These are phyloP conservation scores for Drosophila siamana DNA, from an alignment of 2,888 invertebrate species.

Conservation along the genomic window DNA sequence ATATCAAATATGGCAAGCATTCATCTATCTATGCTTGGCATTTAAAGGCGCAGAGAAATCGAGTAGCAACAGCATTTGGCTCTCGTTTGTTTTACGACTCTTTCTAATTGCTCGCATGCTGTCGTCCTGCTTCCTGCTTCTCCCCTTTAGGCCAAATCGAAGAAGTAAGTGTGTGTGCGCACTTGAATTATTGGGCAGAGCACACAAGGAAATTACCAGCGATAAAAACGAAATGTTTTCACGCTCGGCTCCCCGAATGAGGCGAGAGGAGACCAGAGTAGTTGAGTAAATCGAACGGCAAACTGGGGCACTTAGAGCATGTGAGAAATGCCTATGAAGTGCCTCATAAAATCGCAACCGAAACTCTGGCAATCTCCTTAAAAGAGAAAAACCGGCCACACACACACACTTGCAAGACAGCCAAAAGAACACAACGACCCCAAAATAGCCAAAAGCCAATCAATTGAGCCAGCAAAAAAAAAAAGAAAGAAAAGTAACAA, in stretches of 20 bases:
- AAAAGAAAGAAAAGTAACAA: too few species aligned
- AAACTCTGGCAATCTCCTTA: slow-evolving; percentile 17
- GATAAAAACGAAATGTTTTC: slow-evolving; percentile 58
- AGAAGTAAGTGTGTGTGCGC: slow-evolving; percentile 16
- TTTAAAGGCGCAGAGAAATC: background rate
- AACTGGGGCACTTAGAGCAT: slow-evolving; percentile 26
- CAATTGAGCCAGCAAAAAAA: too few species aligned
- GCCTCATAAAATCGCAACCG: slow-evolving; percentile 39
- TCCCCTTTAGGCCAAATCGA: background rate
- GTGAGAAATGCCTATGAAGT: slow-evolving; percentile 54
- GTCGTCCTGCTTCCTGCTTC: background rate
- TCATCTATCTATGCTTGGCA: background rate
- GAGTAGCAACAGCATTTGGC: slow-evolving; percentile 34
- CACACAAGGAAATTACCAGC: slow-evolving; percentile 63
- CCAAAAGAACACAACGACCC: background rate
- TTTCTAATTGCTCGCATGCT: slow-evolving; percentile 64
- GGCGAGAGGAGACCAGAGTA: background rate
- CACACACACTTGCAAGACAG: background rate
- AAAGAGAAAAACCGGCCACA: slow-evolving; percentile 13
- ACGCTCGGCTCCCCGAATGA: slow-evolving; percentile 41
- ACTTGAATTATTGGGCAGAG: slow-evolving; percentile 52
- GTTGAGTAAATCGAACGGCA: slow-evolving; percentile 14
- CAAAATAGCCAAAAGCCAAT: slow-evolving; percentile 19
- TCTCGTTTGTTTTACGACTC: slow-evolving; percentile 64
- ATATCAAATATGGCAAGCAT: slow-evolving; percentile 15